Conservation (phyloP, 2,888 invertebrate species). For the Entomobrya proxima region DNA sequence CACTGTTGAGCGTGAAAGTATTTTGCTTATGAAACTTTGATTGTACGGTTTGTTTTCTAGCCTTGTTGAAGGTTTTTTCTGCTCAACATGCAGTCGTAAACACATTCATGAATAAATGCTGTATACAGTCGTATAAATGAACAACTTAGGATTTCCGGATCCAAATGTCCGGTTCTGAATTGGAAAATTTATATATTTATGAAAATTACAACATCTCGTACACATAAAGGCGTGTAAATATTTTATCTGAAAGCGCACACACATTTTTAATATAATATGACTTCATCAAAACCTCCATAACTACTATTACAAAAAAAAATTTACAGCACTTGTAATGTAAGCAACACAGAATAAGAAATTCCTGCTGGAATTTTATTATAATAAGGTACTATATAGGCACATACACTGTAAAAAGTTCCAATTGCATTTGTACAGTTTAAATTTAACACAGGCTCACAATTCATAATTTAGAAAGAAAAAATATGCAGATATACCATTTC, state of each 20-base stretch:
- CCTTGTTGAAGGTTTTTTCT: conserved; percentile 1
- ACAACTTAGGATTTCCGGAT: conserved; percentile 46
- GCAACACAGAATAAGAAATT: no score
- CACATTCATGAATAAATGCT: background rate
- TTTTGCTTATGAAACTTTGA: no score
- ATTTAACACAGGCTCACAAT: no score
- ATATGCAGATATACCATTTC: background rate
- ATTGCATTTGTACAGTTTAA: no score
- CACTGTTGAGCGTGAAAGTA: no score
- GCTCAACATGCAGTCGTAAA: background rate
- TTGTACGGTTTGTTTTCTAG: no score
- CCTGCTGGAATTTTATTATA: no score
- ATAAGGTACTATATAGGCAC: no score
- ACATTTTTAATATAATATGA: conserved; percentile 18
- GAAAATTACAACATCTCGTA: conserved; percentile 52
- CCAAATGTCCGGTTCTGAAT: conserved; percentile 55
- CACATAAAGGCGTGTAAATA: conserved; percentile 39
- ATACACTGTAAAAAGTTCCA: no score
- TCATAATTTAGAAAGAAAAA: conserved; percentile 18
- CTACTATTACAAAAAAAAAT: no score
- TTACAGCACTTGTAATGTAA: no score
- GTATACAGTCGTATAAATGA: background rate
- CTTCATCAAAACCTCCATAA: conserved; percentile 42
- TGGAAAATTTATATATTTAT: conserved; percentile 53
- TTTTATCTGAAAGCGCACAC: conserved; percentile 38